Evolutionary conservation across 2,113 vertebrate species (phyloP).

Genomic region (Camelus dromedarius): DNA sequence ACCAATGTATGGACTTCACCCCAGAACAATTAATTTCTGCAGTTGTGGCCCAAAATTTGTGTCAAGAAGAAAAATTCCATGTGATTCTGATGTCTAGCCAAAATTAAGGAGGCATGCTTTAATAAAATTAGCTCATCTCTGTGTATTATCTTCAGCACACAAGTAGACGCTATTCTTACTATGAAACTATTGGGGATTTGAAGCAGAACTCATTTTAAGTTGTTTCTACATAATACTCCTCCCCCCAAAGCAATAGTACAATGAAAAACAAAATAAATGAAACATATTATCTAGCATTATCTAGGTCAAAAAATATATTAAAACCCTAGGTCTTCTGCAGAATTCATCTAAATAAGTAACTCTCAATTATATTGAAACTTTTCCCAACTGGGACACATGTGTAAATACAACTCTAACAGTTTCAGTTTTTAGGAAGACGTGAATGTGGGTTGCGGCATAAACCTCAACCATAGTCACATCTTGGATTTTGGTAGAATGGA

Average conservation of each 20-base stretch:
- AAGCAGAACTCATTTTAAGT: constrained; percentile 64
- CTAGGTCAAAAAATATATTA: constrained; percentile 76
- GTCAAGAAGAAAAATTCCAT: neutral
- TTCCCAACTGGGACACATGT: constrained; percentile 53
- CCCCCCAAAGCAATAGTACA: constrained; percentile 66
- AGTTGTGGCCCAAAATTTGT: neutral
- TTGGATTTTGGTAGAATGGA: neutral
- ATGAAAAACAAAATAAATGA: constrained; percentile 71
- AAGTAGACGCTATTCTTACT: neutral
- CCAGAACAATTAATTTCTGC: neutral
- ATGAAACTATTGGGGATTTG: constrained; percentile 31
- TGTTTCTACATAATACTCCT: constrained; percentile 56
- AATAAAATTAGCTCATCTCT: constrained; percentile 34
- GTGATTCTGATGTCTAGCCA: neutral
- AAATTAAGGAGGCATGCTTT: neutral
- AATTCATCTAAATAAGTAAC: constrained; percentile 74
- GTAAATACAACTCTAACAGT: constrained; percentile 70
- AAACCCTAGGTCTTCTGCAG: constrained; percentile 67
- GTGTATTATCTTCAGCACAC: constrained; percentile 7
- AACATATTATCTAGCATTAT: constrained; percentile 70
- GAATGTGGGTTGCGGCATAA: constrained; percentile 8
- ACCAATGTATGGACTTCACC: neutral
- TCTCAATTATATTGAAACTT: constrained; percentile 69
- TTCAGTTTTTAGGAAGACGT: constrained; percentile 40
- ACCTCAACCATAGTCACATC: constrained; percentile 17